phyloP scores from a whole-genome alignment of 2,797 vertebrate genomes.

The Crossoptilon crossoptilon region DNA sequence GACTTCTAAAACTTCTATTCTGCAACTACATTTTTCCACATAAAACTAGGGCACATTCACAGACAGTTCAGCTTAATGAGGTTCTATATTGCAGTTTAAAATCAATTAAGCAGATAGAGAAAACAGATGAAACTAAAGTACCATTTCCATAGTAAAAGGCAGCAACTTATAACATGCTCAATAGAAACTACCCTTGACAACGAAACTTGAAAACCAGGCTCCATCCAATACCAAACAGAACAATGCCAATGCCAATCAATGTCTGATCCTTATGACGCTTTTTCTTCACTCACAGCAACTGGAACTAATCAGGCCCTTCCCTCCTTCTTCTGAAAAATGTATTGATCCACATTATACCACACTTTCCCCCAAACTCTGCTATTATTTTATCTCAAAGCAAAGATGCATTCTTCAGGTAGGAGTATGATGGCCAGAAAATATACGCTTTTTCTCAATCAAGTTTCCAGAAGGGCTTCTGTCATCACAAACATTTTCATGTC shows the following conservation, averaged over 20 bases:
- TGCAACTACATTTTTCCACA: slow-evolving; percentile 60
- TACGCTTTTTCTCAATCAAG: background rate
- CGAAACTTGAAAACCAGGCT: slow-evolving; percentile 48
- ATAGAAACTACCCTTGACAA: slow-evolving; percentile 24
- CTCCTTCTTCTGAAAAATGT: background rate
- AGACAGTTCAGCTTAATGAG: slow-evolving; percentile 46
- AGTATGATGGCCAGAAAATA: background rate
- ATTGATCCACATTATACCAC: background rate
- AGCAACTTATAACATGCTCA: background rate
- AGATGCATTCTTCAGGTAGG: background rate
- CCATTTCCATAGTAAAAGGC: slow-evolving; percentile 20
- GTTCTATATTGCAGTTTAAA: slow-evolving; percentile 61
- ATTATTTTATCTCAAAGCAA: background rate
- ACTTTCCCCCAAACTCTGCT: background rate
- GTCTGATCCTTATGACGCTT: background rate
- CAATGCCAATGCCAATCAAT: background rate
- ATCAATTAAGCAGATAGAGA: slow-evolving; percentile 46
- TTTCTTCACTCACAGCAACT: background rate
- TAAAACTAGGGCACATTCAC: slow-evolving; percentile 38
- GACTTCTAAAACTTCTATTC: slow-evolving; percentile 28
- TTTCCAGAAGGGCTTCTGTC: background rate
- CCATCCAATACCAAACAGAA: slow-evolving; percentile 12
- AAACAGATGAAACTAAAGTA: slow-evolving; percentile 58
- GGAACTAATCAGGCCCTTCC: background rate
- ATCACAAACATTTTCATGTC: background rate